Evolutionary conservation across 2,888 invertebrate genomes (phyloP).

Genomic region (Apamea crenata): DNA sequence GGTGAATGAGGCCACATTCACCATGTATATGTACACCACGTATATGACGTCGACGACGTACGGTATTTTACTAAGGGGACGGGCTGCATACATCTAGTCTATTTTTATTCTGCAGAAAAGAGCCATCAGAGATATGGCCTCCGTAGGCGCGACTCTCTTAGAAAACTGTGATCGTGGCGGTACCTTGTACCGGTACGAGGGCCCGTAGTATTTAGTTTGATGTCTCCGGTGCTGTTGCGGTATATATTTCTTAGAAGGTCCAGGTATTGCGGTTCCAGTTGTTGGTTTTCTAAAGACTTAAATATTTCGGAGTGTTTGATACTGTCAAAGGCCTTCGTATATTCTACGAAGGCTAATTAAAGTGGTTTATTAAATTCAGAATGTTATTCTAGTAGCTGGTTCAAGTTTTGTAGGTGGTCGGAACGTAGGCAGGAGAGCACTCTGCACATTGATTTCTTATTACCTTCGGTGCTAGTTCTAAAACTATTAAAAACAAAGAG

Average conservation of each 20-base stretch:
- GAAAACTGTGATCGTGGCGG: too few relatives aligned
- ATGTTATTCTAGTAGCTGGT: neutral
- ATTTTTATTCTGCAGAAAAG: too few relatives aligned
- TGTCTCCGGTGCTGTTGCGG: too few relatives aligned
- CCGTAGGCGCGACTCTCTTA: too few relatives aligned
- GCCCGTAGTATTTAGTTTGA: too few relatives aligned
- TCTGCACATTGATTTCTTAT: conserved; percentile 68
- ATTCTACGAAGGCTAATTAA: neutral
- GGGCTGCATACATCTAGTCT: too few relatives aligned
- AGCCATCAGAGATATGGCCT: too few relatives aligned
- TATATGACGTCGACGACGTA: too few relatives aligned
- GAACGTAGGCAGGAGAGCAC: conserved; percentile 70
- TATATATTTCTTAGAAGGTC: too few relatives aligned
- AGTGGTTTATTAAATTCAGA: neutral
- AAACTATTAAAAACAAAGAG: conserved; percentile 21
- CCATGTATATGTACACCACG: too few relatives aligned
- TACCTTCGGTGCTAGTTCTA: conserved; percentile 57
- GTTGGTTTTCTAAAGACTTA: neutral
- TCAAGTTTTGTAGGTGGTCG: neutral
- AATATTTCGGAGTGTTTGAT: neutral
- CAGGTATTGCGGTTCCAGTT: neutral
- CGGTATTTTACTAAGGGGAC: too few relatives aligned
- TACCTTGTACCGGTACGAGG: too few relatives aligned
- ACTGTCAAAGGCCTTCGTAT: neutral
- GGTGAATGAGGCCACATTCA: neutral